Conservation (phyloP, 1,140 invertebrate genomes). For the Portunus trituberculatus region DNA sequence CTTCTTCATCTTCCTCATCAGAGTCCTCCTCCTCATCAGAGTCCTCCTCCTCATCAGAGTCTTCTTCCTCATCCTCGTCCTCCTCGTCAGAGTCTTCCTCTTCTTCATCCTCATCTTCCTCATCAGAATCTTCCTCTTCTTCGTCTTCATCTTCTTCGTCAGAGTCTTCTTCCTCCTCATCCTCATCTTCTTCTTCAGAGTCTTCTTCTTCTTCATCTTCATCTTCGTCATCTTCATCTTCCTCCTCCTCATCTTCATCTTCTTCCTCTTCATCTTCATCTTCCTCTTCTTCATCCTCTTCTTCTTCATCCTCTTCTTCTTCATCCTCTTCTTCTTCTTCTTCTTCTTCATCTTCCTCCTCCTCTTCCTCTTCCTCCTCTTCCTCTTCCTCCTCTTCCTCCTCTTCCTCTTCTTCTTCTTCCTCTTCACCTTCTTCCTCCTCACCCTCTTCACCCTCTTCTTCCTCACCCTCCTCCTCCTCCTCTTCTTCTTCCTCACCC, state of each 20-base stretch:
- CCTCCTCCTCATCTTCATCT: conserved; percentile 26
- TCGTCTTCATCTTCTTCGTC: conserved; percentile 50
- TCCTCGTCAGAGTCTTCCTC: conserved; percentile 45
- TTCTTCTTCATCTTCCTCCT: background rate
- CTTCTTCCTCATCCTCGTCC: conserved; percentile 39
- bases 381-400: background rate
- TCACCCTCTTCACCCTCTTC: background rate
- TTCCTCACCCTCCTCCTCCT: background rate
- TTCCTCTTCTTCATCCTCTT: conserved; percentile 30
- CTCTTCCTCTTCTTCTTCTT: background rate
- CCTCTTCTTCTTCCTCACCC: background rate
- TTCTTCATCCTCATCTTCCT: conserved; percentile 42
- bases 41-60: background rate
- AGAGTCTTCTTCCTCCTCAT: conserved; percentile 41
- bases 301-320: background rate
- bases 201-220: conserved; percentile 40
- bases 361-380: background rate
- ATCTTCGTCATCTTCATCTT: conserved; percentile 27
- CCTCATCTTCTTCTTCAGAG: conserved; percentile 11
- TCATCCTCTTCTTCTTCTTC: conserved; percentile 28
- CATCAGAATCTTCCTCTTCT: conserved; percentile 45
- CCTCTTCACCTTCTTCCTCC: background rate
- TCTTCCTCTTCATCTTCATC: conserved; percentile 41
- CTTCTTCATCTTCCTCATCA: background rate
- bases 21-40: background rate